phyloP scores from a whole-genome alignment of 2,888 invertebrate genomes.

The Hybos culiciformis region DNA sequence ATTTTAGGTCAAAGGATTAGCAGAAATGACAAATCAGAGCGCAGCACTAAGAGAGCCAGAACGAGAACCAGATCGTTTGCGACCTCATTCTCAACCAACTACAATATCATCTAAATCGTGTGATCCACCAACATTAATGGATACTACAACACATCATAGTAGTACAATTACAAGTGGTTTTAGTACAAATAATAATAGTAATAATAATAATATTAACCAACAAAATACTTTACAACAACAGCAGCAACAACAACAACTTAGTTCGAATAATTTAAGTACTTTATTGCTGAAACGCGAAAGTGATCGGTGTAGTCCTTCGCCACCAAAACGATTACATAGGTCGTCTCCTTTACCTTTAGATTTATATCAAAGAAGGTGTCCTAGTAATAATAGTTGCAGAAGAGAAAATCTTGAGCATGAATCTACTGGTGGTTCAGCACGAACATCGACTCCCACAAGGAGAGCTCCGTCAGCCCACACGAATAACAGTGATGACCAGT shows the following conservation, averaged over 20 bases:
- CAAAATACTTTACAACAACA: not conserved
- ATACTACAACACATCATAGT: conserved; percentile 28
- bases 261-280: conserved; percentile 29
- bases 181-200: no score
- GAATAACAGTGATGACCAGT: conserved; percentile 15
- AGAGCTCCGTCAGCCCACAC: conserved; percentile 12
- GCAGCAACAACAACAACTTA: conserved; percentile 19
- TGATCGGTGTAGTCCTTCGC: conserved; percentile 31
- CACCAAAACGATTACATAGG: conserved; percentile 22
- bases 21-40: conserved; percentile 80
- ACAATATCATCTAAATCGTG: conserved; percentile 22
- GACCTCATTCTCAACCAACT: conserved; percentile 32
- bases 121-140: conserved; percentile 18
- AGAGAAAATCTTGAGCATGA: conserved; percentile 14
- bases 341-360: conserved; percentile 30
- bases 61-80: conserved; percentile 38
- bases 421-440: conserved; percentile 11
- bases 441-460: conserved; percentile 16
- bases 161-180: conserved; percentile 18
- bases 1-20: conserved; percentile 64
- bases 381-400: conserved; percentile 15
- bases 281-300: conserved; percentile 24
- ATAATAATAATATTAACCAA: not conserved
- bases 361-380: conserved; percentile 34
- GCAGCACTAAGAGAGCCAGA: conserved; percentile 40